These are phyloP conservation scores for Anarhynchus alexandrinus DNA, from an alignment of 2,113 vertebrate genomes.

Conservation along the genomic window DNA sequence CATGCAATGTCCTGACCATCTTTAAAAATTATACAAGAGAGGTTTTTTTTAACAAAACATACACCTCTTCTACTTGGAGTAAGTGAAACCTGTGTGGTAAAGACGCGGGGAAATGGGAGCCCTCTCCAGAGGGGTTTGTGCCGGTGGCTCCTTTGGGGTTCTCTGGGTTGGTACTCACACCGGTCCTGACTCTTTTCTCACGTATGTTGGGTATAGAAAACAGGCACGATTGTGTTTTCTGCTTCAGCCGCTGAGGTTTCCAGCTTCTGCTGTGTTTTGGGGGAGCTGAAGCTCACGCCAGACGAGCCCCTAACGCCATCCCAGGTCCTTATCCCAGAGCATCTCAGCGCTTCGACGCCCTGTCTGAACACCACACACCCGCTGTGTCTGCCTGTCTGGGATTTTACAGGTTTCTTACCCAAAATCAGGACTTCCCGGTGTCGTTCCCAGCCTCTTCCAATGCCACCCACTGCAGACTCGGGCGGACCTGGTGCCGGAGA, in stretches of 20 bases:
- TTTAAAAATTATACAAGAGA: neutral
- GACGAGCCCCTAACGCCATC: neutral
- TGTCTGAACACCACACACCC: accelerated
- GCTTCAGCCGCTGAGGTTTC: neutral
- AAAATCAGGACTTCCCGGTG: neutral
- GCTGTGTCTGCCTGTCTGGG: neutral
- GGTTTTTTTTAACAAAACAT: neutral
- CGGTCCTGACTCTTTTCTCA: neutral
- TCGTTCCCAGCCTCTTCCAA: neutral
- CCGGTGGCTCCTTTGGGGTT: neutral
- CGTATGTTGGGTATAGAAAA: accelerated
- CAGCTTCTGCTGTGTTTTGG: neutral
- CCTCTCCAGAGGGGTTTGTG: neutral
- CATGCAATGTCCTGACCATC: accelerated
- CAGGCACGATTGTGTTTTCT: neutral
- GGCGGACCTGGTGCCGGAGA: neutral
- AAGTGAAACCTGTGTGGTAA: neutral
- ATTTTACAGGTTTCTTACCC: neutral
- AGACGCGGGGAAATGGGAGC: neutral
- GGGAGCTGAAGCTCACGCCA: neutral
- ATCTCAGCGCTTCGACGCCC: neutral
- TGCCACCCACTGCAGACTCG: neutral
- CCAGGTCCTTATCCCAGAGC: neutral
- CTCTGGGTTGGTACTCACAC: neutral
- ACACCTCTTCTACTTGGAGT: neutral